A percentile compares a stretch with the other conserved stretches of the same genome.
phyloP scores from a whole-genome alignment of 1,140 invertebrate species.

The Papilio polytes region DNA sequence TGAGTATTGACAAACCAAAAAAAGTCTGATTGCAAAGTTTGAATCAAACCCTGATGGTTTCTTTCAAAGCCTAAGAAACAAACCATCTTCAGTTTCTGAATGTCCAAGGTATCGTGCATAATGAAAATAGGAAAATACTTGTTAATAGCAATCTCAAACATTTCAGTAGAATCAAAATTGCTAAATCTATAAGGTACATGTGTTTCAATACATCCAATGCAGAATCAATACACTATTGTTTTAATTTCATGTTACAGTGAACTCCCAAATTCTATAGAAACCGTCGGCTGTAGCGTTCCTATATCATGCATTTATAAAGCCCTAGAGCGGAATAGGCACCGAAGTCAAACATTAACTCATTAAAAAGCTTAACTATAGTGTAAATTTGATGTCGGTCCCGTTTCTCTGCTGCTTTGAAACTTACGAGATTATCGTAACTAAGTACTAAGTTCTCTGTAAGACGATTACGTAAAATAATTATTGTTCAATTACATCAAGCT shows the following conservation, averaged over 20 bases:
- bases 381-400: slow-evolving; percentile 7
- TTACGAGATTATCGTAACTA: slow-evolving; percentile 21
- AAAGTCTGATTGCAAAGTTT: background rate
- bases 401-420: background rate
- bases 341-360: slow-evolving; percentile 16
- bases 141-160: background rate
- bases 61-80: background rate
- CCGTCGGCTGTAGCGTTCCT: slow-evolving; percentile 40
- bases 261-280: slow-evolving; percentile 63
- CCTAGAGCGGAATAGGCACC: slow-evolving; percentile 34
- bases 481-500: background rate
- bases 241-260: slow-evolving; percentile 52
- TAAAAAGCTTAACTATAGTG: slow-evolving; percentile 28
- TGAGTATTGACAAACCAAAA: no score
- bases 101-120: background rate
- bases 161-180: background rate
- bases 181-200: background rate
- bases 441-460: slow-evolving; percentile 12
- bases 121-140: background rate
- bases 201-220: slow-evolving; percentile 41
- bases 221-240: slow-evolving; percentile 55
- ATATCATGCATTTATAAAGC: slow-evolving; percentile 55
- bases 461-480: background rate
- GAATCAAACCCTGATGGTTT: background rate
- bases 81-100: background rate